Percentiles rank a stretch among this genome's conserved stretches.
phyloP scores from a whole-genome alignment of 2,888 invertebrate genomes.

The Hylaea fasciaria region DNA sequence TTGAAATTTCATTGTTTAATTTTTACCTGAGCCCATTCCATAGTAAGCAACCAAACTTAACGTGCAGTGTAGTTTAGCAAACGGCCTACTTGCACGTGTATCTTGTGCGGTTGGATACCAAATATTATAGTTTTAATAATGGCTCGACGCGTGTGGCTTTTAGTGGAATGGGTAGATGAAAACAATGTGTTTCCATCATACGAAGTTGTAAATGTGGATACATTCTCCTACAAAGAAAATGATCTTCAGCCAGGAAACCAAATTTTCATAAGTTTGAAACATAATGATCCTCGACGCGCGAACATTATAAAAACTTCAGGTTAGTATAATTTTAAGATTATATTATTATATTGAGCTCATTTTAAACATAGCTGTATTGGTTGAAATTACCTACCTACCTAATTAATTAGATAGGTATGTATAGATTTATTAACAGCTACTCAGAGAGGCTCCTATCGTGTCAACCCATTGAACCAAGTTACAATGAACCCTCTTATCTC shows the following conservation, averaged over 20 bases:
- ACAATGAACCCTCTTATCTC: too few relatives aligned
- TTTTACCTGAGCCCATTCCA: constrained; percentile 47
- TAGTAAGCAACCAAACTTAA: constrained; percentile 13
- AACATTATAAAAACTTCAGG: constrained; percentile 65
- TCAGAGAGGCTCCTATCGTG: too few relatives aligned
- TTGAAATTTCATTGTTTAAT: constrained; percentile 43
- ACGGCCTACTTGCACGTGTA: constrained; percentile 25
- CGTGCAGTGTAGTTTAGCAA: constrained; percentile 40
- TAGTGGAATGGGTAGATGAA: constrained; percentile 70
- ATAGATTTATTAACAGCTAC: too few relatives aligned
- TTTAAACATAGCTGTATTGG: too few relatives aligned
- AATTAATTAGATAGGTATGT: too few relatives aligned
- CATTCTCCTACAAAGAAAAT: constrained; percentile 46
- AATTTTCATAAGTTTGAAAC: constrained; percentile 52
- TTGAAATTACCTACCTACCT: too few relatives aligned
- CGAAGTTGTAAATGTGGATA: constrained; percentile 57
- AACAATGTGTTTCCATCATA: constrained; percentile 58
- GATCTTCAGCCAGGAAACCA: constrained; percentile 57
- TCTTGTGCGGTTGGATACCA: constrained; percentile 15
- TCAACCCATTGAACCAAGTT: too few relatives aligned
- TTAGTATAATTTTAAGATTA: constrained; percentile 38
- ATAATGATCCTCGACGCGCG: constrained; percentile 52
- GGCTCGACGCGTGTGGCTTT: constrained; percentile 61
- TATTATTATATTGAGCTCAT: neutral
- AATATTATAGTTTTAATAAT: constrained; percentile 43